Base-by-base conservation (phyloP, 1,140 invertebrate genomes). In the Cotesia glomerata region DNA sequence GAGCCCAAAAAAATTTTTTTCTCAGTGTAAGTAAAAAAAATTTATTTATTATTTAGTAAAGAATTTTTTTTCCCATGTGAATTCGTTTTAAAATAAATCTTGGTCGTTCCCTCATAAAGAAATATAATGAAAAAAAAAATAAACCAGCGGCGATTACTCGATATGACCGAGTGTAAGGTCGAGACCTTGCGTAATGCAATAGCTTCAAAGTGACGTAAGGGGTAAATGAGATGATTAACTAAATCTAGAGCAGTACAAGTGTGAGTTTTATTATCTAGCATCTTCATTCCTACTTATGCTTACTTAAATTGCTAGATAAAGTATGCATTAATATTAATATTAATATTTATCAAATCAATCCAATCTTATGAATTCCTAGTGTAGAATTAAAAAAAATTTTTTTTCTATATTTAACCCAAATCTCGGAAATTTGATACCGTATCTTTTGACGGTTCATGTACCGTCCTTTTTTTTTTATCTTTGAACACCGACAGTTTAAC, bases 401-500 rank as follows among this genome's bases (percentile, higher is more conserved):
- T 52, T 39, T 7, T 69, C n/a, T 13, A 49, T 49, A 39, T 49
- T 26, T 76, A 80, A 80, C 78, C 81, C 67, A 81, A 79, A 83
- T 82, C 75, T 80, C 76, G 76, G 74, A 77, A 79, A 77, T 65
- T 56, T 76, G 79, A 82, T 82, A 82, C 65, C 73, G 77, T 82
- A 82, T 82, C 81, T 81, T 74, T 74, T 71, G 72, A 79, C 76
- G 81, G 81, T 81, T 82, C 80, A 81, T 80, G 76, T 79, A 82
- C 81, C 77, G 76, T 83, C 76, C 76, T 75, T 77, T 80, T 79
- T 83, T 81, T 82, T 80, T 73, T 71, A 8, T 77, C 75, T 79
- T 70, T 75, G 52, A 73, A 67, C 77, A 75, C 75, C 76, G 78
- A 78, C 77, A 74, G 26, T 26, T 26, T 26, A 26, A 26, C 39